Conservation (phyloP, 1,140 invertebrate genomes). For the Hestina assimilis region DNA sequence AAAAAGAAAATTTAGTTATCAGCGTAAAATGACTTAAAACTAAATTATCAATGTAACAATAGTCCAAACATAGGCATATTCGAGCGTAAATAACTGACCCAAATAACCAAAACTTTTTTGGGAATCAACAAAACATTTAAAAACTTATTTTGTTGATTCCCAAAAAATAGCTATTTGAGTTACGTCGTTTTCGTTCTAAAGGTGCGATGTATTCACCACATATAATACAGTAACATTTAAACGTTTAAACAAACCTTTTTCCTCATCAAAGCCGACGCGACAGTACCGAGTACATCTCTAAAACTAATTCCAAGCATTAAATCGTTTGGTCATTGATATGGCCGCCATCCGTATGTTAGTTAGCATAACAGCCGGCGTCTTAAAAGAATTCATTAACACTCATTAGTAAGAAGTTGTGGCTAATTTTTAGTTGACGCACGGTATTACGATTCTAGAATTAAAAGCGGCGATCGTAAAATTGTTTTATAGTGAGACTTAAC, state of each 20-base stretch:
- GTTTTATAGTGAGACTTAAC: not conserved
- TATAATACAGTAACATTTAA: too few species aligned
- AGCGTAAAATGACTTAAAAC: too few species aligned
- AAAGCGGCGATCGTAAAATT: not conserved
- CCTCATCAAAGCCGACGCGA: not conserved
- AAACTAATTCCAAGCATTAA: constrained; percentile 14
- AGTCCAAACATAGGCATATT: too few species aligned
- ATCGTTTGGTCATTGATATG: constrained; percentile 16
- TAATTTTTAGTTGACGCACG: constrained; percentile 13
- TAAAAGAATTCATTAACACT: constrained; percentile 50
- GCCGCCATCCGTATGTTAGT: constrained; percentile 12
- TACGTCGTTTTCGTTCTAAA: too few species aligned
- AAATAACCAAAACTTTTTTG: too few species aligned
- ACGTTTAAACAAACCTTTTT: not conserved
- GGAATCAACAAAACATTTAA: too few species aligned
- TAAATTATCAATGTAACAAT: too few species aligned
- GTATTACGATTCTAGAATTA: not conserved
- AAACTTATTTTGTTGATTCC: too few species aligned
- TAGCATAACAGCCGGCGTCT: constrained; percentile 24
- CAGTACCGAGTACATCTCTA: constrained; percentile 2
- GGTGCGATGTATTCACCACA: too few species aligned
- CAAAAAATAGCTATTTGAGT: too few species aligned
- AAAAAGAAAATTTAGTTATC: too few species aligned
- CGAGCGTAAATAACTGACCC: too few species aligned
- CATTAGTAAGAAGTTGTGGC: constrained; percentile 41